phyloP scores from a whole-genome alignment of 2,888 invertebrate genomes.

The Spilarctia lutea region DNA sequence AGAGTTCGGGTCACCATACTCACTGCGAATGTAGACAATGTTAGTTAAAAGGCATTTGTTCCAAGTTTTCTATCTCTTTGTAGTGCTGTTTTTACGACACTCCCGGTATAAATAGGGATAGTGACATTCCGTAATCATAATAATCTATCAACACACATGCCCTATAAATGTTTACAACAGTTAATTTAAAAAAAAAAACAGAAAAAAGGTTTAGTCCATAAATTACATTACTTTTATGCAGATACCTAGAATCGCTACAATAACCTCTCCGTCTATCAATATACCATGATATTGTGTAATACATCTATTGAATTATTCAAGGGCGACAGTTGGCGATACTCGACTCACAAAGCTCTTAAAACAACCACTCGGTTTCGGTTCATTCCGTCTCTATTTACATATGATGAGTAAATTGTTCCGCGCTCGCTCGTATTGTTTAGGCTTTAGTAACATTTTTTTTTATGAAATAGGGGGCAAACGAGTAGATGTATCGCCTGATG shows the following conservation, averaged over 20 bases:
- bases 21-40: too few species aligned
- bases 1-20: too few species aligned
- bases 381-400: slow-evolving; percentile 31
- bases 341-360: slow-evolving; percentile 33
- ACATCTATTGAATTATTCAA: slow-evolving; percentile 50
- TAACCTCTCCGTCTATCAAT: not conserved
- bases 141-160: too few species aligned
- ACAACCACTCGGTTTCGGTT: slow-evolving; percentile 28
- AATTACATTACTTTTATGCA: not conserved
- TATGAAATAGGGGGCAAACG: too few species aligned
- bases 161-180: too few species aligned
- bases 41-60: too few species aligned
- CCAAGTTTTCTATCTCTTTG: too few species aligned
- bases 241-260: not conserved
- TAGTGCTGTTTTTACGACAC: too few species aligned
- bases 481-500: too few species aligned
- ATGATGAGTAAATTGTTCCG: slow-evolving; percentile 17
- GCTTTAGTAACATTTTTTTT: not conserved
- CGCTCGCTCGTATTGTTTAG: not conserved
- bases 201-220: not conserved
- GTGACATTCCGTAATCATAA: too few species aligned
- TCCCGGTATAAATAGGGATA: too few species aligned
- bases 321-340: slow-evolving; percentile 30
- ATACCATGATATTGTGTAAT: slow-evolving; percentile 21
- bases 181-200: too few species aligned